phyloP scores from a whole-genome alignment of 2,888 invertebrate genomes.

The Ectemnius continuus region DNA sequence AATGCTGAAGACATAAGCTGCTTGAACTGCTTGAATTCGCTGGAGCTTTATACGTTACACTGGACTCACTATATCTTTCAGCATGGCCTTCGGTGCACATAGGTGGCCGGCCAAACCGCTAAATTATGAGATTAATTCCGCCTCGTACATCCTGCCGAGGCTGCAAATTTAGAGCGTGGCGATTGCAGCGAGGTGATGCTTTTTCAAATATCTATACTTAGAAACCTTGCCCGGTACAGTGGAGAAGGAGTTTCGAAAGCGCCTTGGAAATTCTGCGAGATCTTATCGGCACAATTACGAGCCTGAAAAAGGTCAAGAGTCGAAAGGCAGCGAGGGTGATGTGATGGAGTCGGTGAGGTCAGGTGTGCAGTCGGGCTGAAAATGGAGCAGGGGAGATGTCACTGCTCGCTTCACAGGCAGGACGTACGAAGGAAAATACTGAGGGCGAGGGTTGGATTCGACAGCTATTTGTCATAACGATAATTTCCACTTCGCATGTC shows the following conservation, averaged over 20 bases:
- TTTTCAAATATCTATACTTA: conserved; percentile 11
- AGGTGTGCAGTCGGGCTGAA: conserved; percentile 41
- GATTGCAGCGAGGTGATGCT: conserved; percentile 13
- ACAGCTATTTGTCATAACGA: neutral
- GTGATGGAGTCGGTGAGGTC: conserved; percentile 24
- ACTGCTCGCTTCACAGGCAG: conserved; percentile 35
- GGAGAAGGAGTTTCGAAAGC: neutral
- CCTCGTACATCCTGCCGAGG: conserved; percentile 31
- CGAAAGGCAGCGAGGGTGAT: neutral
- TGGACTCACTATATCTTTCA: conserved; percentile 34
- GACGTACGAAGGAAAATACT: conserved; percentile 27
- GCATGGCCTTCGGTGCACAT: conserved; percentile 38
- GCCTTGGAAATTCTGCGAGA: neutral
- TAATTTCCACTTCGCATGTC: conserved; percentile 21
- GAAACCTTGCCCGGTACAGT: conserved; percentile 9
- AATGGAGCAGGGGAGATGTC: conserved; percentile 35
- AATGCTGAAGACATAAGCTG: neutral
- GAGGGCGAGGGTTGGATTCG: conserved; percentile 19
- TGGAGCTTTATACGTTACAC: conserved; percentile 15
- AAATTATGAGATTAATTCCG: conserved; percentile 54
- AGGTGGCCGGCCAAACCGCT: conserved; percentile 49
- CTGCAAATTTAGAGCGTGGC: conserved; percentile 29
- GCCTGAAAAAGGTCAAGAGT: conserved; percentile 28
- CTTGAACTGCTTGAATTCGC: neutral
- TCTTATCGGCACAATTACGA: conserved; percentile 35